Percentiles rank a stretch among this genome's conserved stretches.
phyloP scores from a whole-genome alignment of 2,113 vertebrate genomes.

The Gopherus flavomarginatus region DNA sequence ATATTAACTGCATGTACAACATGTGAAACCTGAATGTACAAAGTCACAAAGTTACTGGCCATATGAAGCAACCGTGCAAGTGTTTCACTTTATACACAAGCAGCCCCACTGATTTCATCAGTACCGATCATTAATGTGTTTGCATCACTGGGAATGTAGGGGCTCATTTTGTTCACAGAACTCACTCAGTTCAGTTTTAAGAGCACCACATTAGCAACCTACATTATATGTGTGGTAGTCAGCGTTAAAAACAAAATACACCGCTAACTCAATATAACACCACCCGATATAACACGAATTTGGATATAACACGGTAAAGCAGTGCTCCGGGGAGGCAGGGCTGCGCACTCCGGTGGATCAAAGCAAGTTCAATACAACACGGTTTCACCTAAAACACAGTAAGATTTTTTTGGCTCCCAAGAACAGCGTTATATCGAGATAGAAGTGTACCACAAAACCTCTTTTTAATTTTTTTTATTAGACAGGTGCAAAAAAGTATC shows the following conservation, averaged over 20 bases:
- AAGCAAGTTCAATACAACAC: too few species aligned
- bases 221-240: background rate
- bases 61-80: background rate
- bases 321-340: too few species aligned
- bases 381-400: too few species aligned
- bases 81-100: background rate
- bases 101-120: background rate
- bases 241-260: background rate
- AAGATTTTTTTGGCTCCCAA: too few species aligned
- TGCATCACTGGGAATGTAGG: background rate
- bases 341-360: too few species aligned
- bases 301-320: too few species aligned
- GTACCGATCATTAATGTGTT: background rate
- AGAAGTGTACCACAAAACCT: background rate
- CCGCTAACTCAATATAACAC: too few species aligned
- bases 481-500: rapidly evolving
- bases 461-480: background rate
- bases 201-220: background rate
- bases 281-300: too few species aligned
- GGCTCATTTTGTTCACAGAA: background rate
- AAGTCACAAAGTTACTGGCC: background rate
- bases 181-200: background rate
- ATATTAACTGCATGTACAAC: background rate
- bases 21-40: background rate
- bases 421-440: too few species aligned